A percentile compares a stretch with the other conserved stretches of the same genome.
Conservation (phyloP, 35 echinoderm and acorn worm species). For the Amphiura filiformis region DNA sequence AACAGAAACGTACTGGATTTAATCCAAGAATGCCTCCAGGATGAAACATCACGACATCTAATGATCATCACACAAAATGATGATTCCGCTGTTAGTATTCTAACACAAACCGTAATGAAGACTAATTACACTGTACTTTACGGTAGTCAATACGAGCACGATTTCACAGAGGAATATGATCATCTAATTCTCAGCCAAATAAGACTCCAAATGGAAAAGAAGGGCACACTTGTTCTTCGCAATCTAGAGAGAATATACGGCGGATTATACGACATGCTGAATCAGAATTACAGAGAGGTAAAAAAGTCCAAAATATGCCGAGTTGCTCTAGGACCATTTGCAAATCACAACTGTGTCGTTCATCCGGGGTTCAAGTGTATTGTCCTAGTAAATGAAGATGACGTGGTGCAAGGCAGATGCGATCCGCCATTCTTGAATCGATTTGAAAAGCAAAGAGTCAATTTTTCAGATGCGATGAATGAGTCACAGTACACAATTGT, state of each 20-base stretch:
- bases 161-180: slow-evolving; percentile 35
- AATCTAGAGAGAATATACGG: slow-evolving; percentile 32
- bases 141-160: slow-evolving; percentile 33
- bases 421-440: slow-evolving; percentile 38
- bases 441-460: slow-evolving; percentile 42
- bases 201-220: slow-evolving; percentile 22
- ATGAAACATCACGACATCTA: slow-evolving; percentile 13
- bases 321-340: slow-evolving; percentile 7
- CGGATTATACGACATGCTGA: slow-evolving; percentile 36
- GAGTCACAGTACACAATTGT: not conserved
- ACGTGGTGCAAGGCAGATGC: not conserved
- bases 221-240: slow-evolving; percentile 2
- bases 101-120: not conserved
- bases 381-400: slow-evolving; percentile 18
- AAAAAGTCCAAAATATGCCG: slow-evolving; percentile 14
- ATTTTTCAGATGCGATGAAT: slow-evolving; percentile 4
- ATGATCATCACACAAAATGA: slow-evolving; percentile 32
- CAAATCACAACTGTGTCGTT: not conserved
- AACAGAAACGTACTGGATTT: not conserved
- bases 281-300: slow-evolving; percentile 28
- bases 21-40: slow-evolving; percentile 11
- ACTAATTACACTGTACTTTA: not conserved
- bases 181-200: slow-evolving; percentile 28
- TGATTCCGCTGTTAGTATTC: slow-evolving; percentile 4
- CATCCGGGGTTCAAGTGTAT: slow-evolving; percentile 32